These are phyloP conservation scores for Mythimna pallens DNA, from an alignment of 2,888 invertebrate species.

Conservation along the genomic window DNA sequence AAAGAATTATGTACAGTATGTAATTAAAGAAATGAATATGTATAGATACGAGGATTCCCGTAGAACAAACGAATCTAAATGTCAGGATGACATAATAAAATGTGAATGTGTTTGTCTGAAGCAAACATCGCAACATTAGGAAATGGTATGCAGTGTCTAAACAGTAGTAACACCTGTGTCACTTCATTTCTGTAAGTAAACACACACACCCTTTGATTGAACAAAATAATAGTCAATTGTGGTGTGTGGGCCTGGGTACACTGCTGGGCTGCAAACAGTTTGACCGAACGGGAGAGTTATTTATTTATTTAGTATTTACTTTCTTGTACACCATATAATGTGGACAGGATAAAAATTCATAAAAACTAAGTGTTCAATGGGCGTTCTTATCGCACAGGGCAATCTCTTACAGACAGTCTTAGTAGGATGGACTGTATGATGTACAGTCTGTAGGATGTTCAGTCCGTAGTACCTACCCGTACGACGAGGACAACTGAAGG, in stretches of 20 bases:
- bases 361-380: too few species aligned
- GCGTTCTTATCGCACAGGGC: too few species aligned
- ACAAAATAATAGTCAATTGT: conserved; percentile 48
- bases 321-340: too few species aligned
- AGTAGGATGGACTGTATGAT: too few species aligned
- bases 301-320: too few species aligned
- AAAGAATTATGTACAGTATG: conserved; percentile 16
- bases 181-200: conserved; percentile 68
- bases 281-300: too few species aligned
- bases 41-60: conserved; percentile 36
- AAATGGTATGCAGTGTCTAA: conserved; percentile 75
- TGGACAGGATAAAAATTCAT: too few species aligned
- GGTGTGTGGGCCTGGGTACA: not conserved
- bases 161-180: conserved; percentile 77
- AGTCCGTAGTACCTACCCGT: too few species aligned
- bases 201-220: conserved; percentile 57
- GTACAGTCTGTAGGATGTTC: too few species aligned
- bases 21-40: conserved; percentile 42
- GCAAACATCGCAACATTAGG: conserved; percentile 68
- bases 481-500: too few species aligned
- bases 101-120: conserved; percentile 62
- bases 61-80: conserved; percentile 54
- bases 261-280: too few species aligned
- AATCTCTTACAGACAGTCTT: too few species aligned
- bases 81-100: conserved; percentile 70